Base-by-base conservation (phyloP, 2,113 vertebrate species). In the Hydrolagus affinis region DNA sequence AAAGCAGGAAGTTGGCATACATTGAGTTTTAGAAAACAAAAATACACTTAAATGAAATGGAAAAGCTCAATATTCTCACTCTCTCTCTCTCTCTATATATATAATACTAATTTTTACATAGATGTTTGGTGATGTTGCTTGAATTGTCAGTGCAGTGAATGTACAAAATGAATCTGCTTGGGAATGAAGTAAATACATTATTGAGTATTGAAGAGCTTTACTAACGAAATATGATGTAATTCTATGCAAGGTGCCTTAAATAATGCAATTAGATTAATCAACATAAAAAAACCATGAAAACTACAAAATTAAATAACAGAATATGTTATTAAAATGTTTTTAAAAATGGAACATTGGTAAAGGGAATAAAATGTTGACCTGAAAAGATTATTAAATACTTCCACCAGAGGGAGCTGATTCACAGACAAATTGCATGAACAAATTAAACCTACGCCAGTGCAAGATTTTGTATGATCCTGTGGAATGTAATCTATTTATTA, bases 321-420 rank as follows among this genome's bases (percentile, higher is more conserved):
- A 9, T 15, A 19, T 30, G n/a, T 56, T 74, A 32, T 11, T 72
- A 11, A 11, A 0, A 9, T 77, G 14, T 21, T 21, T 59, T 59
- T 77, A 60, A 56, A 77, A 77, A 12, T 28, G 14, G 70, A 44
- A 44, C 44, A 44, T 44, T 72, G 25, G 4, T 25, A 72, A 76
- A 60, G 56, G 10, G 56, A 60, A 23, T 77, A 23, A n/a, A n/a
- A 25, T 77, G 14, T 15, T 60, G 25, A 77, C 3, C 0, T 59
- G 0, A 23, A 62, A 62, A 77, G 44, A 78, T 19, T 80, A 11
- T 15, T 64, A 30, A 64, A 25, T 78, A 57, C 23, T 11, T 62
- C 74, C 76, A 80, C n/a, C 23, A 80, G 76, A 60, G 59, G 76
- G 57, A 9, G 76, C 2, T 68, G 78, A 19, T 83, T 66, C 78